Base-by-base conservation (phyloP, 2,888 invertebrate species). In the Drosophila mimetica region DNA sequence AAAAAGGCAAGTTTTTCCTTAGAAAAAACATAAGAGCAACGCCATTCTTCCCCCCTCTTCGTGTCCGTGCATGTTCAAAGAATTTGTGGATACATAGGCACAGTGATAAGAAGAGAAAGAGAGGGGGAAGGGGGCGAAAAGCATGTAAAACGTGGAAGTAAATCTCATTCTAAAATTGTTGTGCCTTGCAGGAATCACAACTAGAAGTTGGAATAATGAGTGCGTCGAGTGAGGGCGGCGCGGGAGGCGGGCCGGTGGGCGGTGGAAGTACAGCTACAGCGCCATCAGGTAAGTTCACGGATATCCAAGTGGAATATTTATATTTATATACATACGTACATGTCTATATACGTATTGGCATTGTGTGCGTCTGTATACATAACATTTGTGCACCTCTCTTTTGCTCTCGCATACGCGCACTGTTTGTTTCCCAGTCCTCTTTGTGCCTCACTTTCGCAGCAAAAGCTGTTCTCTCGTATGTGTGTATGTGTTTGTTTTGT, bases 201-300 rank as follows among this genome's bases (percentile, higher is more conserved):
- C 41, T 75, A 77, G 70, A 79, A 80, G 65, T 79, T 78, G 70
- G 80, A 77, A 85, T 69, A 67, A 90, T 90, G 90, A 90, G 84
- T 75, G 83, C 88, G 32, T 69, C 82, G 34, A 79, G 79, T 71
- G 90, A 90, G 51, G 79, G 81, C 16, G 88, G 83, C 50, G 77
- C 79, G 34, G 86, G 80, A 22, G 80, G 79, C 16, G 79, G 87
- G 48, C 53, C 77, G 18, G 87, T 86, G 54, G 76, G 77, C 37
- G 75, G 72, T 52, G 86, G 79, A 67, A 73, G 81, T 73, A 85
- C 88, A 71, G 89, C 88, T 75, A 75, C 86, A 72, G 53, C 80
- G n/a, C 75, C 83, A 67, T 86, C 87, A 72, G 89, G 89, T 90
- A 77, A 79, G 90, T 82, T 42, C 66, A 54, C 52, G 28, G 30